phyloP scores from a whole-genome alignment of 2,113 vertebrate genomes.

The Mionectes macconnelli region DNA sequence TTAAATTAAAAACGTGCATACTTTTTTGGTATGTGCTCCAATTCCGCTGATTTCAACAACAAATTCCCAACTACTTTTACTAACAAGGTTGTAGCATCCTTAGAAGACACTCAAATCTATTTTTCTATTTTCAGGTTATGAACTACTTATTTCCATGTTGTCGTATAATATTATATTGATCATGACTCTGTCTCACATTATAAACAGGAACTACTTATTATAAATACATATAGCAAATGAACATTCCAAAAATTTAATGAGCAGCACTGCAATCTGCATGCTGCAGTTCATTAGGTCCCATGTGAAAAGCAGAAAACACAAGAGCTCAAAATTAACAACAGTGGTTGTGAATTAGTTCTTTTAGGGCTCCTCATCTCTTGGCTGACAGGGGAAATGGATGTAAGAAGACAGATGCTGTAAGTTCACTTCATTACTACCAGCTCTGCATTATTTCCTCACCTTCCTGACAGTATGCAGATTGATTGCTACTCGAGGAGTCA shows the following conservation, averaged over 20 bases:
- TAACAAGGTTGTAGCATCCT: not conserved
- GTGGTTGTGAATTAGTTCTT: not conserved
- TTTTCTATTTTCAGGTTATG: not conserved
- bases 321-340: not conserved
- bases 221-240: not conserved
- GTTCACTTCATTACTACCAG: not conserved
- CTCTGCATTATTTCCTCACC: not conserved
- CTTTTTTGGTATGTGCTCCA: not conserved
- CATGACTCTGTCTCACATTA: not conserved
- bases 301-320: not conserved
- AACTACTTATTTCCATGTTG: not conserved
- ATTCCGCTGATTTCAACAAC: not conserved
- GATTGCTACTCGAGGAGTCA: not conserved
- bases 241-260: not conserved
- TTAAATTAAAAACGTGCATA: not conserved
- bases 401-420: not conserved
- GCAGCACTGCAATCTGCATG: not conserved
- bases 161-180: not conserved
- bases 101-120: not conserved
- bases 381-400: not conserved
- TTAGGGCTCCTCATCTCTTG: not conserved
- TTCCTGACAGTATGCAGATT: not conserved
- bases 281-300: not conserved
- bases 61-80: not conserved
- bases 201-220: not conserved